Evolutionary conservation across 2,113 vertebrate genomes (phyloP).

Genomic region (Chaetorhynchus papuensis): DNA sequence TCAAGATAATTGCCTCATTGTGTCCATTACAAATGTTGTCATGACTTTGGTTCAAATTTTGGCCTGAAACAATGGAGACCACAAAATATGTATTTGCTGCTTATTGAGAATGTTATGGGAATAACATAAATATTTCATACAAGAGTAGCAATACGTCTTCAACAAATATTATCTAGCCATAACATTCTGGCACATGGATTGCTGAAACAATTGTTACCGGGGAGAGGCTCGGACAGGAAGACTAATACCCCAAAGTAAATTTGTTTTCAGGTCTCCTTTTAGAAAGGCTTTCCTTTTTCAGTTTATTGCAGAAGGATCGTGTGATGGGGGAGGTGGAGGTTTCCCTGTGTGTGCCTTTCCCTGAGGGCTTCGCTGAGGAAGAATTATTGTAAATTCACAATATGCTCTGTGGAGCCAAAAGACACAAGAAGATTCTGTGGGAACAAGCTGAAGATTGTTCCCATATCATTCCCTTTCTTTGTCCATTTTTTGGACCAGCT

Average conservation of each 20-base stretch:
- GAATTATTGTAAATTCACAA: background rate
- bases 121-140: background rate
- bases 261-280: background rate
- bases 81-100: background rate
- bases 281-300: background rate
- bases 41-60: background rate
- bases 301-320: background rate
- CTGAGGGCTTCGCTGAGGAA: background rate
- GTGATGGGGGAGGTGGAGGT: background rate
- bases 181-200: background rate
- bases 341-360: background rate
- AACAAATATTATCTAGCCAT: background rate
- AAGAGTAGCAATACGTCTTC: background rate
- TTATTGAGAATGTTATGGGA: background rate
- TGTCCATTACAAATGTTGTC: background rate
- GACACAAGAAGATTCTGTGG: background rate
- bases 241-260: background rate
- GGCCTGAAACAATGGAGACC: background rate
- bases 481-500: background rate
- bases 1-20: background rate
- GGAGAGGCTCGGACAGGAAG: constrained; percentile 14
- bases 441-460: background rate
- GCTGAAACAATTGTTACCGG: background rate
- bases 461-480: background rate
- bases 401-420: background rate